Evolutionary conservation across 2,888 invertebrate genomes (phyloP).

Genomic region (Meiosimyza decipiens): DNA sequence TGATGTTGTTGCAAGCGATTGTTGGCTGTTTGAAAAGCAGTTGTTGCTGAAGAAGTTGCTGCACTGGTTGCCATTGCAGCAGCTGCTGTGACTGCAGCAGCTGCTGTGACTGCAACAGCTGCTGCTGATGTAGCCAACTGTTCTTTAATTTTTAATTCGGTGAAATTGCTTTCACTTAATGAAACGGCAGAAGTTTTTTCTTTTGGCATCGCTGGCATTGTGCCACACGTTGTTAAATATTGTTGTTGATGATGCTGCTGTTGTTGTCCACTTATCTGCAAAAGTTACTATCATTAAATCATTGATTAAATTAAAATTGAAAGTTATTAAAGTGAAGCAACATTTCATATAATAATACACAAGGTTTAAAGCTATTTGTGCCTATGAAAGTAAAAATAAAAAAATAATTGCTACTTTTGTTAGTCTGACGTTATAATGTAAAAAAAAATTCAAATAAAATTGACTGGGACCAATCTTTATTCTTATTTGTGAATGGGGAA

Average conservation of each 20-base stretch:
- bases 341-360: not conserved
- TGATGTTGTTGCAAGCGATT: conserved; percentile 38
- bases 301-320: conserved; percentile 8
- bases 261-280: conserved; percentile 58
- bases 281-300: conserved; percentile 6
- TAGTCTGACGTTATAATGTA: too few relatives aligned
- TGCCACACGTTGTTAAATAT: conserved; percentile 51
- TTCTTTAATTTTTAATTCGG: conserved; percentile 60
- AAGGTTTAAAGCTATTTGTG: not conserved
- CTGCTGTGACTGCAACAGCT: conserved; percentile 30
- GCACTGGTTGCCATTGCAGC: conserved; percentile 46
- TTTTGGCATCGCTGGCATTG: conserved; percentile 67
- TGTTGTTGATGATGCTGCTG: conserved; percentile 45
- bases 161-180: conserved; percentile 61
- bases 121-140: conserved; percentile 45
- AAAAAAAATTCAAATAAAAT: too few relatives aligned
- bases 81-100: conserved; percentile 37
- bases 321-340: too few relatives aligned
- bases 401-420: too few relatives aligned
- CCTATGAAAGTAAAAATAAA: too few relatives aligned
- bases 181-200: conserved; percentile 65
- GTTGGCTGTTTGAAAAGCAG: conserved; percentile 45
- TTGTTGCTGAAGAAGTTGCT: conserved; percentile 46
- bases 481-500: too few relatives aligned
- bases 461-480: too few relatives aligned